phyloP scores from a whole-genome alignment of 1,140 invertebrate genomes.

The Hirudo medicinalis region DNA sequence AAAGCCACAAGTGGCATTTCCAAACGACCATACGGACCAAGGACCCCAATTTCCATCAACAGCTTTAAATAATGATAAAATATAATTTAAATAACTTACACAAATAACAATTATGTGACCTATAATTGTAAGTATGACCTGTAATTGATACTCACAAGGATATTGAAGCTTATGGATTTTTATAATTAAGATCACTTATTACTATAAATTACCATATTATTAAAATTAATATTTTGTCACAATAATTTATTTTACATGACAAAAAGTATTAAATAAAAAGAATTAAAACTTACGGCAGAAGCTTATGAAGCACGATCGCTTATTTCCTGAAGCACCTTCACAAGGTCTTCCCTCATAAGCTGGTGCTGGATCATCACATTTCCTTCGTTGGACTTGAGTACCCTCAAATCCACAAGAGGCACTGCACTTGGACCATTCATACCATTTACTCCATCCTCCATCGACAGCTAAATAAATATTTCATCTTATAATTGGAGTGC shows the following conservation, averaged over 20 bases:
- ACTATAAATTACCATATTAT: too few species aligned
- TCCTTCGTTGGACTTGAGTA: slow-evolving; percentile 36
- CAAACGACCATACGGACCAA: slow-evolving; percentile 23
- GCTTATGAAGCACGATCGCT: background rate
- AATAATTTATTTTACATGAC: background rate
- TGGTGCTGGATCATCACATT: slow-evolving; percentile 48
- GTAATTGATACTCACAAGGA: too few species aligned
- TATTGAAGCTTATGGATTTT: too few species aligned
- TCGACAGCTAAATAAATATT: slow-evolving; percentile 18
- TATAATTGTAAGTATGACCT: too few species aligned
- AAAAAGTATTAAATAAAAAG: too few species aligned
- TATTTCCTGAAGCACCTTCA: slow-evolving; percentile 39
- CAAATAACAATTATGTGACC: too few species aligned
- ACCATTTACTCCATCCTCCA: slow-evolving; percentile 68
- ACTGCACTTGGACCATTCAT: slow-evolving; percentile 65
- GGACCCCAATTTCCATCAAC: slow-evolving; percentile 26
- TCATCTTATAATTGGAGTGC: too few species aligned
- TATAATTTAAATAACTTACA: background rate
- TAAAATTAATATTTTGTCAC: too few species aligned
- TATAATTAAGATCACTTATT: too few species aligned
- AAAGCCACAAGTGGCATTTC: slow-evolving; percentile 21
- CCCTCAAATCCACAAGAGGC: slow-evolving; percentile 54
- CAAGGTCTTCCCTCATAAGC: slow-evolving; percentile 51
- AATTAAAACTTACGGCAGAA: slow-evolving; percentile 5
- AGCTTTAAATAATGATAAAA: slow-evolving; percentile 18